phyloP scores from a whole-genome alignment of 2,113 vertebrate genomes.

The Salvelinus sp. region DNA sequence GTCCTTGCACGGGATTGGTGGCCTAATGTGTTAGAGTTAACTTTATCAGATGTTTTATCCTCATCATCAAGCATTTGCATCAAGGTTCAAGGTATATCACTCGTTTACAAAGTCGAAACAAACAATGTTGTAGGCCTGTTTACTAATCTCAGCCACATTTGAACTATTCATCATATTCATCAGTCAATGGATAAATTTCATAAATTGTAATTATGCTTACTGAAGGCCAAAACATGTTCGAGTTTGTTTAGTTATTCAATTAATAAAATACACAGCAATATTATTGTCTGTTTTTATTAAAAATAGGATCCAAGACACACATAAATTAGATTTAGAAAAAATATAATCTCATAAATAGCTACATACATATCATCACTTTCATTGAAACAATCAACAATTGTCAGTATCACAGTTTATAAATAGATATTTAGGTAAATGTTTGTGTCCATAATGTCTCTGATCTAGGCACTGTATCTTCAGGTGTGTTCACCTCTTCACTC shows the following conservation, averaged over 20 bases:
- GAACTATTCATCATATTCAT: no score
- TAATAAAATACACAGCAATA: background rate
- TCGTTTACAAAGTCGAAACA: no score
- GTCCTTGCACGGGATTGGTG: no score
- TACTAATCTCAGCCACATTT: no score
- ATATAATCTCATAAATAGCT: background rate
- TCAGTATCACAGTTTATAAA: background rate
- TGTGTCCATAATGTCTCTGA: background rate
- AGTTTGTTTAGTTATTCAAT: no score
- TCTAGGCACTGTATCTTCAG: background rate
- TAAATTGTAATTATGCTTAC: background rate
- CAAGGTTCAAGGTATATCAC: no score
- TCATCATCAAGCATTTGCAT: no score
- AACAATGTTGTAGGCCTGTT: no score
- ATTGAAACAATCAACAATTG: background rate
- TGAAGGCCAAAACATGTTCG: background rate
- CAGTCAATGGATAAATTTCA: no score
- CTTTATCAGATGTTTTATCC: no score
- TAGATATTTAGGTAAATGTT: background rate
- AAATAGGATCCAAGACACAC: background rate
- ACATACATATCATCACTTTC: background rate
- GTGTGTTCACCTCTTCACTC: background rate
- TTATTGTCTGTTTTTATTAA: background rate
- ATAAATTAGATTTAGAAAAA: conserved; percentile 1
- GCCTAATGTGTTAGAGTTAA: no score